These are phyloP conservation scores for Microplitis deprimator DNA, from an alignment of 2,888 invertebrate species.

Conservation along the genomic window DNA sequence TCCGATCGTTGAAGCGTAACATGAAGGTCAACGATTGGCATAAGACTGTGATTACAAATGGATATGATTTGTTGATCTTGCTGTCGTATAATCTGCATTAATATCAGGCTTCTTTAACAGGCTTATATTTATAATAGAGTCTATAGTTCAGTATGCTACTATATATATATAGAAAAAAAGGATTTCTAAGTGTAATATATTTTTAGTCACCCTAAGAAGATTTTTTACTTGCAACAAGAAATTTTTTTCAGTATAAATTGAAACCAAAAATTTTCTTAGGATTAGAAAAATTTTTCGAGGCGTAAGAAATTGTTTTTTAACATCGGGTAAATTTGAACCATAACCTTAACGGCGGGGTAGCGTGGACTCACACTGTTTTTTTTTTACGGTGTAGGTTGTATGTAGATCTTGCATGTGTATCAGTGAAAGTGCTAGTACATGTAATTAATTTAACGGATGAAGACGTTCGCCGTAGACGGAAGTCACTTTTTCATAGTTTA, in stretches of 20 bases:
- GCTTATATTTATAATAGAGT: not conserved
- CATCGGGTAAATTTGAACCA: too few species aligned
- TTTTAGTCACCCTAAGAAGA: too few species aligned
- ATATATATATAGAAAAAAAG: too few species aligned
- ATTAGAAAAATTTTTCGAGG: too few species aligned
- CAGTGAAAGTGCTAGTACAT: conserved; percentile 33
- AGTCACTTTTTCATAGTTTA: not conserved
- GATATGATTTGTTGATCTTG: conserved; percentile 15
- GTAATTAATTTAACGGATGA: conserved; percentile 20
- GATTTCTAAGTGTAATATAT: too few species aligned
- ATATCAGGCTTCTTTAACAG: not conserved
- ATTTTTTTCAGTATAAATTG: too few species aligned
- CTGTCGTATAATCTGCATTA: conserved; percentile 12
- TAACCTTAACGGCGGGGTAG: too few species aligned
- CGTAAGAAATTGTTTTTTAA: too few species aligned
- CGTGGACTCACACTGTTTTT: too few species aligned
- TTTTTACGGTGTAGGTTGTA: not conserved
- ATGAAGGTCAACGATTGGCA: conserved; percentile 28
- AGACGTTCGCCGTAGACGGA: conserved; percentile 35
- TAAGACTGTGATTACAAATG: conserved; percentile 15
- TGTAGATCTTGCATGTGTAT: conserved; percentile 7
- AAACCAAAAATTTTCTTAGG: too few species aligned
- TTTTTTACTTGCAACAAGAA: too few species aligned
- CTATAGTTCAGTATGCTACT: conserved; percentile 6
- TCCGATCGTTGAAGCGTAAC: conserved; percentile 46